These are phyloP conservation scores for Eira barbara DNA, from an alignment of 2,113 vertebrate genomes.

Conservation along the genomic window DNA sequence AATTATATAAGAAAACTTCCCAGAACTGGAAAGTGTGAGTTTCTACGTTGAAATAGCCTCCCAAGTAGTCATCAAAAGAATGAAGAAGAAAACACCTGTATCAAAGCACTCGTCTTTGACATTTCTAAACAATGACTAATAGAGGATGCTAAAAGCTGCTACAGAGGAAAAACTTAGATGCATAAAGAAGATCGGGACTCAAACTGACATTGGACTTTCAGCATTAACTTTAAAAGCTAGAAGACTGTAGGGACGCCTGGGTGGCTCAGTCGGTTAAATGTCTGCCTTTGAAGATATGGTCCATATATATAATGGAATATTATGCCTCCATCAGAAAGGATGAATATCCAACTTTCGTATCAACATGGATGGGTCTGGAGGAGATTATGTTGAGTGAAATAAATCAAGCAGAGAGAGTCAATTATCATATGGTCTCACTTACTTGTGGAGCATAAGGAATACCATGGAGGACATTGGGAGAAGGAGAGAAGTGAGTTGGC, in stretches of 20 bases:
- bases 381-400: no score
- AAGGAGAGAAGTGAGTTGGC: no score
- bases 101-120: neutral
- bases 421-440: no score
- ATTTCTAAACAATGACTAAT: neutral
- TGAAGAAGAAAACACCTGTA: neutral
- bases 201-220: neutral
- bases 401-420: no score
- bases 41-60: neutral
- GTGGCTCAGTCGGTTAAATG: no score
- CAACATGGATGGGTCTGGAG: no score
- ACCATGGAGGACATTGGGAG: no score
- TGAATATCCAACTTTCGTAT: no score
- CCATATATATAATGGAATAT: no score
- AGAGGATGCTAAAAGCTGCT: neutral
- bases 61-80: neutral
- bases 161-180: neutral
- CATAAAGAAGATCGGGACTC: neutral
- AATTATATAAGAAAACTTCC: neutral
- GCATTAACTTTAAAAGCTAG: neutral
- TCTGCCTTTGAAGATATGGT: no score
- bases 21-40: neutral
- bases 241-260: neutral
- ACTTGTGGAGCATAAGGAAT: no score
- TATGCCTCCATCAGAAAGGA: no score